phyloP scores from a whole-genome alignment of 2,113 vertebrate species.

The Malurus cyaneus region DNA sequence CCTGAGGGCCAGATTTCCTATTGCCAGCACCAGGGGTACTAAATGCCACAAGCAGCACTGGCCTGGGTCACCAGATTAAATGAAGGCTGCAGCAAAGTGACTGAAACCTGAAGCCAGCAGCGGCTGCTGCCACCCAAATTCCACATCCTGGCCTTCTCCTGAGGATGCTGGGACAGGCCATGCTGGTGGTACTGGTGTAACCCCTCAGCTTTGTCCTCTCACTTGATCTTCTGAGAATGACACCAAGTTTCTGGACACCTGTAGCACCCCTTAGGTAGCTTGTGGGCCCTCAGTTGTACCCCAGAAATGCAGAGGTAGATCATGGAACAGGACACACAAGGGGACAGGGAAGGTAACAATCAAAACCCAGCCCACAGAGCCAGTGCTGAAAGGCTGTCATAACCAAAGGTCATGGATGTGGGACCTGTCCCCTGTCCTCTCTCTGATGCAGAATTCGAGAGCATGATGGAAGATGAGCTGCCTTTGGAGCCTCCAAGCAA shows the following conservation, averaged over 20 bases:
- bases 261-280: neutral
- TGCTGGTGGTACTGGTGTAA: neutral
- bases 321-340: neutral
- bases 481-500: slow-evolving; percentile 27
- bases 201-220: neutral
- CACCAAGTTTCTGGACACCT: neutral
- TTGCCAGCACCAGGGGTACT: neutral
- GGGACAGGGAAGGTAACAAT: neutral
- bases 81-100: neutral
- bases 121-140: neutral
- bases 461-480: slow-evolving; percentile 34
- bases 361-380: neutral
- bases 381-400: neutral
- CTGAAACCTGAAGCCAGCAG: neutral
- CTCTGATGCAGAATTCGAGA: slow-evolving; percentile 29
- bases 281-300: neutral
- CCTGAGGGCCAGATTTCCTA: neutral
- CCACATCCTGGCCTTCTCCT: neutral
- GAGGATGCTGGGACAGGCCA: neutral
- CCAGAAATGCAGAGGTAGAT: neutral
- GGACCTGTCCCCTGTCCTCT: neutral
- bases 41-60: neutral
- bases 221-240: neutral
- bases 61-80: neutral
- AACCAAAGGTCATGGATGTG: neutral